A percentile compares a stretch with the other conserved stretches of the same genome.
These are phyloP conservation scores for Eupeodes latifasciatus DNA, from an alignment of 2,888 invertebrate genomes.

Conservation along the genomic window DNA sequence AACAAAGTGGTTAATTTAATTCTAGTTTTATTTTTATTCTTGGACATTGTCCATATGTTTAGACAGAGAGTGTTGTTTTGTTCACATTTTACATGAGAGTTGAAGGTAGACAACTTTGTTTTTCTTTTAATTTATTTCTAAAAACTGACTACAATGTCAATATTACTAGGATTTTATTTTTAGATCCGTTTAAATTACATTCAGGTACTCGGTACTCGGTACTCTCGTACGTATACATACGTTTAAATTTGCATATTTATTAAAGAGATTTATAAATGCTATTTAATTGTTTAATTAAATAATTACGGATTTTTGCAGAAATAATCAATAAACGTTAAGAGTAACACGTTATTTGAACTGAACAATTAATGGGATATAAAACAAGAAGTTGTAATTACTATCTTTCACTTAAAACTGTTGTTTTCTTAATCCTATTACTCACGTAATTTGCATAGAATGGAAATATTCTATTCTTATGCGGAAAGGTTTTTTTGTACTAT, in stretches of 20 bases:
- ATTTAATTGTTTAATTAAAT: slow-evolving; percentile 45
- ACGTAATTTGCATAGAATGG: too few relatives aligned
- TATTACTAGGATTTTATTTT: slow-evolving; percentile 38
- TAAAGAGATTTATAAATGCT: slow-evolving; percentile 19
- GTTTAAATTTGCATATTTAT: slow-evolving; percentile 45
- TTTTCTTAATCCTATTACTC: too few relatives aligned
- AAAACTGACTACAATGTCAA: too few relatives aligned
- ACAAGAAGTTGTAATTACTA: too few relatives aligned
- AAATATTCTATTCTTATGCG: too few relatives aligned
- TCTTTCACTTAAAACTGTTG: too few relatives aligned
- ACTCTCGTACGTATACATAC: background rate
- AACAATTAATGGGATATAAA: background rate
- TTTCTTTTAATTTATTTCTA: background rate
- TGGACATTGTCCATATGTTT: background rate
- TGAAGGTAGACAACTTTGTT: slow-evolving; percentile 50
- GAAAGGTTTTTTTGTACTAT: too few relatives aligned
- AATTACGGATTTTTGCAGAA: slow-evolving; percentile 28
- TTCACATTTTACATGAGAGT: background rate
- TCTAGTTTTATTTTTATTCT: background rate
- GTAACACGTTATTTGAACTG: background rate
- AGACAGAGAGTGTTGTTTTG: background rate
- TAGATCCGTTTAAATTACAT: slow-evolving; percentile 58
- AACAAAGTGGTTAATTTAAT: background rate
- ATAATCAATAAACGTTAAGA: slow-evolving; percentile 16
- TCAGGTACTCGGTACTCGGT: too few relatives aligned